Percentiles rank a stretch among this genome's conserved stretches.
Conservation (phyloP, 2,888 invertebrate genomes). For the Fragum whitleyi region DNA sequence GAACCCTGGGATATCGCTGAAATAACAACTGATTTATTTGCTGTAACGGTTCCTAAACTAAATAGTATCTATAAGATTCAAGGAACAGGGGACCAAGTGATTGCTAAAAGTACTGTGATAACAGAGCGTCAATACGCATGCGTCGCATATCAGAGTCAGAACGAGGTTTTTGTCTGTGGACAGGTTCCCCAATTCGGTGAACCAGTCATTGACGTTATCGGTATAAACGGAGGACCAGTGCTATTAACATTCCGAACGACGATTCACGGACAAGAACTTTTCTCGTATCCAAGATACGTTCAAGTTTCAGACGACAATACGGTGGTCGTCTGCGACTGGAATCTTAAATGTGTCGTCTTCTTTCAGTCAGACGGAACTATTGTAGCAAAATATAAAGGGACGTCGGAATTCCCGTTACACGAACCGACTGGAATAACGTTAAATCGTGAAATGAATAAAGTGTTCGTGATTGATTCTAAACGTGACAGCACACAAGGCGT, state of each 20-base stretch:
- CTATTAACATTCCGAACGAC: slow-evolving; percentile 44
- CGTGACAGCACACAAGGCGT: slow-evolving; percentile 36
- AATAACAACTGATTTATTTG: slow-evolving; percentile 41
- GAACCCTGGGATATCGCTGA: slow-evolving; percentile 65
- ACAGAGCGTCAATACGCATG: slow-evolving; percentile 57
- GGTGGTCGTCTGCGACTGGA: slow-evolving; percentile 68
- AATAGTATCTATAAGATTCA: slow-evolving; percentile 55
- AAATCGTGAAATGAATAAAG: slow-evolving; percentile 34
- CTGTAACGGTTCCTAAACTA: slow-evolving; percentile 61
- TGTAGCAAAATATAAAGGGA: slow-evolving; percentile 60
- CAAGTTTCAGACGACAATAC: slow-evolving; percentile 61
- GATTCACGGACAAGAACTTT: slow-evolving; percentile 35
- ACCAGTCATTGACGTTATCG: slow-evolving; percentile 65
- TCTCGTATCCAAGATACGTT: slow-evolving; percentile 67
- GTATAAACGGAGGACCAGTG: slow-evolving; percentile 52
- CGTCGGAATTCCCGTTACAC: slow-evolving; percentile 44
- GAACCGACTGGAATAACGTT: slow-evolving; percentile 64
- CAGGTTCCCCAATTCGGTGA: slow-evolving; percentile 67
- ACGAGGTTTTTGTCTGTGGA: slow-evolving; percentile 62
- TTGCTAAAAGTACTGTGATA: slow-evolving; percentile 43
- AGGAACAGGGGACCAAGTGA: slow-evolving; percentile 36
- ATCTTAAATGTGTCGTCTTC: slow-evolving; percentile 62
- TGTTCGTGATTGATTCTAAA: slow-evolving; percentile 61
- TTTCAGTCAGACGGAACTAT: slow-evolving; percentile 60
- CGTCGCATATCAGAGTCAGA: slow-evolving; percentile 41